Evolutionary conservation across 1,140 invertebrate species (phyloP).

Genomic region (Drosophila equinoxialis): DNA sequence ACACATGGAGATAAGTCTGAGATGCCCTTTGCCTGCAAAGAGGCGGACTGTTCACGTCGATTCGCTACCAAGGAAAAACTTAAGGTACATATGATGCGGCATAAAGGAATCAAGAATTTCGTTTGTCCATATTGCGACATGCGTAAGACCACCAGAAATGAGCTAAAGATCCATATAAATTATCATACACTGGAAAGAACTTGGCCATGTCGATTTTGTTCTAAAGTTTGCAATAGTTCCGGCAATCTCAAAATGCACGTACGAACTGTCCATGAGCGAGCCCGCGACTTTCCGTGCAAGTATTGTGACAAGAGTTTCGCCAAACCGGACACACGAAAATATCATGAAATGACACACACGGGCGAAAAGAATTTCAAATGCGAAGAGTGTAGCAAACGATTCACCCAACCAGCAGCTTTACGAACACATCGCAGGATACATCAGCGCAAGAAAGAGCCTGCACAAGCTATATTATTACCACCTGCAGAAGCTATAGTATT

Average conservation of each 20-base stretch:
- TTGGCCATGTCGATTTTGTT: constrained; percentile 66
- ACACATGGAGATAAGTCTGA: constrained; percentile 55
- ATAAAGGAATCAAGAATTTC: constrained; percentile 75
- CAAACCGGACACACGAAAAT: constrained; percentile 70
- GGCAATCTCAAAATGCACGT: constrained; percentile 72
- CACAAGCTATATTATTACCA: background rate
- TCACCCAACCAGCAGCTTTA: constrained; percentile 69
- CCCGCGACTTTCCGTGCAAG: constrained; percentile 61
- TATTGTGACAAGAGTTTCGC: constrained; percentile 69
- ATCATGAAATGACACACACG: constrained; percentile 81
- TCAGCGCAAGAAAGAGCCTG: constrained; percentile 22
- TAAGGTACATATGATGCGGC: constrained; percentile 70
- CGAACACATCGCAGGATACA: constrained; percentile 69
- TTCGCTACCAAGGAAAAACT: constrained; percentile 69
- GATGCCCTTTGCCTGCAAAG: constrained; percentile 55
- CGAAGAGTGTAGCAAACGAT: constrained; percentile 59
- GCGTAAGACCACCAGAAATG: constrained; percentile 71
- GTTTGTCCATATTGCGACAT: constrained; percentile 73
- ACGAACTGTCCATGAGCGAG: constrained; percentile 65
- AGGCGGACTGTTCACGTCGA: constrained; percentile 41
- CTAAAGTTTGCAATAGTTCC: constrained; percentile 69
- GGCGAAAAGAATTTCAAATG: constrained; percentile 83
- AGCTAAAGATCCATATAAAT: constrained; percentile 73
- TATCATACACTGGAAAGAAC: constrained; percentile 73
- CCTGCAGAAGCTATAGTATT: too few species aligned